phyloP scores from a whole-genome alignment of 2,113 vertebrate genomes.

The Paedocypris sp. region DNA sequence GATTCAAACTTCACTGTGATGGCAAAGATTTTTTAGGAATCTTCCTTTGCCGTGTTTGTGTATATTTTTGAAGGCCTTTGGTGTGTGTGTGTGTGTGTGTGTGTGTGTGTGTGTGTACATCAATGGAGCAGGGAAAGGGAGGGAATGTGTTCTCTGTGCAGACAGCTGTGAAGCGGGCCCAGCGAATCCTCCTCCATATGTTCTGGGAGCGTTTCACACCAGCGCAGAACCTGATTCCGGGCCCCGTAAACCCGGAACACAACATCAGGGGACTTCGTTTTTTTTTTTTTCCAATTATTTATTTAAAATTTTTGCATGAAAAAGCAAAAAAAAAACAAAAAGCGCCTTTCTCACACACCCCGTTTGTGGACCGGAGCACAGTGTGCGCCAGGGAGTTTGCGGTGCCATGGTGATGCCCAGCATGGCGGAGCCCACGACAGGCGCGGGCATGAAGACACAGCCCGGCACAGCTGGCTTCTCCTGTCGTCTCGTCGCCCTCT shows the following conservation, averaged over 20 bases:
- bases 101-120: conserved; percentile 25
- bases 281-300: background rate
- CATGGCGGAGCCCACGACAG: conserved; percentile 3
- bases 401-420: conserved; percentile 32
- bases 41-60: background rate
- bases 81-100: conserved; percentile 19
- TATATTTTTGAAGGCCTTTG: conserved; percentile 12
- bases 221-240: conserved; percentile 47
- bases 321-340: too few species aligned
- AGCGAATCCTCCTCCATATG: conserved; percentile 60
- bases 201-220: conserved; percentile 60
- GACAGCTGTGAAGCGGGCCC: conserved; percentile 67
- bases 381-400: background rate
- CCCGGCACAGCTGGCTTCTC: conserved; percentile 33
- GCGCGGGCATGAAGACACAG: conserved; percentile 26
- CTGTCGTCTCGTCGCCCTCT: background rate
- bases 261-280: conserved; percentile 36
- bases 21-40: too few species aligned
- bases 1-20: too few species aligned
- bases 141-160: conserved; percentile 59
- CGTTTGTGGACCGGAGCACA: background rate
- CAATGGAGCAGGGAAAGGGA: conserved; percentile 33
- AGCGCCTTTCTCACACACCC: too few species aligned
- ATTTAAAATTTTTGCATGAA: too few species aligned
- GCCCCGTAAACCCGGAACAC: conserved; percentile 53